Percentiles rank a stretch among this genome's conserved stretches.
Evolutionary conservation across 2,888 invertebrate species (phyloP).

Genomic region (Alentia gelatinosa): DNA sequence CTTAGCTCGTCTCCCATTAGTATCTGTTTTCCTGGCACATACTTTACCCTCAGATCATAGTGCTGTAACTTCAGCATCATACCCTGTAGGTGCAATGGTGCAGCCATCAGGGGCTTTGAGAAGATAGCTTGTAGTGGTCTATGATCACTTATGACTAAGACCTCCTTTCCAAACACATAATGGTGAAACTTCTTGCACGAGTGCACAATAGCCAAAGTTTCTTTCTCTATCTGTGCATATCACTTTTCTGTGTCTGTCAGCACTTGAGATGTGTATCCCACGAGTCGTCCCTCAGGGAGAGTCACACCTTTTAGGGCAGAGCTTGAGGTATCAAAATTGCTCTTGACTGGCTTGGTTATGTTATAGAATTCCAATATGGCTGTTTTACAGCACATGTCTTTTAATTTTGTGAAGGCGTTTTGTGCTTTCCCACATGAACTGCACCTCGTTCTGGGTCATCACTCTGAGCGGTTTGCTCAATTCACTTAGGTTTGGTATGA

Average conservation of each 20-base stretch:
- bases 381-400: background rate
- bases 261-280: slow-evolving; percentile 48
- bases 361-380: too few species aligned
- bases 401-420: slow-evolving; percentile 62
- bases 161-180: too few species aligned
- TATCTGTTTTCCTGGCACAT: too few species aligned
- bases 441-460: slow-evolving; percentile 30
- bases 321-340: background rate
- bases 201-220: slow-evolving; percentile 24
- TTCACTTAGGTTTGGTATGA: slow-evolving; percentile 60
- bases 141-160: too few species aligned
- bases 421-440: slow-evolving; percentile 24
- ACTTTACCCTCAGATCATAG: too few species aligned
- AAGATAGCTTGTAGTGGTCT: too few species aligned
- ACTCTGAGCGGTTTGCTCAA: slow-evolving; percentile 55
- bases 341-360: background rate
- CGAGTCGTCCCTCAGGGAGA: slow-evolving; percentile 2
- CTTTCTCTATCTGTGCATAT: slow-evolving; percentile 51
- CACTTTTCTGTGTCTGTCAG: slow-evolving; percentile 32
- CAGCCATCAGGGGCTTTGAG: too few species aligned
- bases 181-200: too few species aligned
- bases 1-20: too few species aligned
- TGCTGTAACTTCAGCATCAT: slow-evolving; percentile 60
- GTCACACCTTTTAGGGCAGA: slow-evolving; percentile 13
- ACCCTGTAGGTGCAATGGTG: slow-evolving; percentile 58